Base-by-base conservation (phyloP, 1,140 invertebrate genomes). In the Hirudo medicinalis region DNA sequence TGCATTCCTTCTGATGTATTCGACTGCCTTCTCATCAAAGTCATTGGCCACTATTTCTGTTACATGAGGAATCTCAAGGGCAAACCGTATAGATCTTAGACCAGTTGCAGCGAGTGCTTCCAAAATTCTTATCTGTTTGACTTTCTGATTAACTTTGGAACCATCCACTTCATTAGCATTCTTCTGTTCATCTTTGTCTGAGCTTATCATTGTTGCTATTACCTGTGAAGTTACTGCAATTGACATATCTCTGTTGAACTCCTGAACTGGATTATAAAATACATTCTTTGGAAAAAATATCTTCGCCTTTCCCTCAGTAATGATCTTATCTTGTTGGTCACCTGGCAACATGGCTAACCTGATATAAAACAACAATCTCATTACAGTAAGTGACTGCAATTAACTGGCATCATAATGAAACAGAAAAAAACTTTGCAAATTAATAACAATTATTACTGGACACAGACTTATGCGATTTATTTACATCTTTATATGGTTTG, bases 241-340 rank as follows among this genome's bases (percentile, higher is more conserved):
- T 85, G 89, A 94, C n/a, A 98, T 81, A 84, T 98, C 94, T 77
- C 94, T 85, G 79, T 97, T 97, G 77, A 97, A 97, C 82, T 97
- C 91, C 82, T 98, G 94, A 22, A 96, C 94, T 3, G 92, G 92
- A 84, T 97, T 98, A 78, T 97, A 97, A 82, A 98, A 98, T 0
- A 97, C 92, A 71, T 77, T 77, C 22, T 83, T 78, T 15, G 85
- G 86, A 20, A 88, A 81, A 19, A 85, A 76, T 73, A 92, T 87
- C 77, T 86, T 85, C 2, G 90, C 90, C 78, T 87, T 83, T 0
- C 91, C 91, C 84, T 94, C 91, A 25, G 57, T 32, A 63, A 63
- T 32, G 29, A 32, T 63, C 57, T 63, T 49, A 9, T 49, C 43
- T 49, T 49, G 4, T 49, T 49, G 43, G 43, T 49, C 43, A 49